Base-by-base conservation (phyloP, 2,888 invertebrate species). In the Hypolimnas misippus region DNA sequence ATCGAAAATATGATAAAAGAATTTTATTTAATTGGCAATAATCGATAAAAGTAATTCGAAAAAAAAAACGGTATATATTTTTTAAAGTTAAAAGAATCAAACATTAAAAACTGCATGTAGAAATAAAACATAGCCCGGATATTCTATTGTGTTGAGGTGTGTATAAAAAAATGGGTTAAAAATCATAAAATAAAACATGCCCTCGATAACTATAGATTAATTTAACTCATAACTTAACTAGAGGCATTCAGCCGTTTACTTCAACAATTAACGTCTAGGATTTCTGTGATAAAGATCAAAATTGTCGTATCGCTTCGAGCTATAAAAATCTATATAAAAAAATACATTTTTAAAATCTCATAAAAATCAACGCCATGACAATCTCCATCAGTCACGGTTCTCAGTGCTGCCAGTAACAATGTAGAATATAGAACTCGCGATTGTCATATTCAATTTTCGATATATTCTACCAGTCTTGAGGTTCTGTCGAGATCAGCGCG, bases 171-270 rank as follows among this genome's bases (percentile, higher is more conserved):
- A 78, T 76, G 68, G 66, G 77, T 77, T 85, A 73, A 85, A 82
- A 86, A 86, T 87, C 82, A 85, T 82, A 86, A 83, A 84, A 86
- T 89, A 90, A 90, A 90, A 89, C 90, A 90, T 90, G 90, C 90
- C 80, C 78, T 70, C 67, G 69, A 66, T 62, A 70, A 67, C 62
- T 71, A 70, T 71, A 72, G 68, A 72, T 70, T 74, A 75, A 68
- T 64, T 62, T 67, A 65, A 29, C 49, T 29, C 12, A 46, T 25
- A 73, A 73, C 78, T 76, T 82, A 81, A 69, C 67, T 68, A 71
- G 17, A 62, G 83, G 83, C 81, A 51, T 75, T 72, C 29, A 74
- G 81, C 83, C 81, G 84, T 88, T 91, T 84, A 90, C 89, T 87
- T 86, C 91, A 92, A 91, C 91, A 90, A 90, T 84, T 49, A 49